A percentile compares a stretch with the other conserved stretches of the same genome.
phyloP scores from a whole-genome alignment of 2,888 invertebrate genomes.

The Orthosia gothica region DNA sequence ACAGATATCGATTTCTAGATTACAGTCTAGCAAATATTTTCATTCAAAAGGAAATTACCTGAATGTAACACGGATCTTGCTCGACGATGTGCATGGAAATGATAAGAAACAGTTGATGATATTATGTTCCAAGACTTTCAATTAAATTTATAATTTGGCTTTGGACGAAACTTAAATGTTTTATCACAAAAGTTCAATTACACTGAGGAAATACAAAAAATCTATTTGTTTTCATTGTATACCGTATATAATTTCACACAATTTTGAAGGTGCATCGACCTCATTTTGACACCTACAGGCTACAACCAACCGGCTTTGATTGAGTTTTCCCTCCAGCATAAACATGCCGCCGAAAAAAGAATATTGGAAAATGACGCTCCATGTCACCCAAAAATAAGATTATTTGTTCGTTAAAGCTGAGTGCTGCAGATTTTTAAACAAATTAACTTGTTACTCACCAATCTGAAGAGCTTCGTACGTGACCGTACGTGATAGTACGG shows the following conservation, averaged over 20 bases:
- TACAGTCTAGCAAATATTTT: constrained; percentile 55
- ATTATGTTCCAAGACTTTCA: background rate
- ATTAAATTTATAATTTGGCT: background rate
- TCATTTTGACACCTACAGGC: constrained; percentile 20
- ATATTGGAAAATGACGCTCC: constrained; percentile 46
- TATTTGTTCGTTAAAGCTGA: no score
- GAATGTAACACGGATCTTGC: constrained; percentile 29
- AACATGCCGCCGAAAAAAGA: constrained; percentile 43
- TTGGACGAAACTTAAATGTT: background rate
- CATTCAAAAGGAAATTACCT: constrained; percentile 28
- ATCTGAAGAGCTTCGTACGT: constrained; percentile 2
- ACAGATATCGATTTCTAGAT: constrained; percentile 66
- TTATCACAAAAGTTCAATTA: background rate
- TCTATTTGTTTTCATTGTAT: background rate
- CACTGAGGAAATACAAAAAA: background rate
- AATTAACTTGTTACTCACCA: constrained; percentile 27
- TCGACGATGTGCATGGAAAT: background rate
- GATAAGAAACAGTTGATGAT: background rate
- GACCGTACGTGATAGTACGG: background rate
- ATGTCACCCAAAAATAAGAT: constrained; percentile 36
- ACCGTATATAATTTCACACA: background rate
- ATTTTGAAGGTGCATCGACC: constrained; percentile 7
- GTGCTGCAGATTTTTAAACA: constrained; percentile 38
- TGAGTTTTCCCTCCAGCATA: constrained; percentile 24
- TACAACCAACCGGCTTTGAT: constrained; percentile 18